Percentiles rank a stretch among this genome's conserved stretches.
These are phyloP conservation scores for Parnassius orleans DNA, from an alignment of 2,888 invertebrate genomes.

Conservation along the genomic window DNA sequence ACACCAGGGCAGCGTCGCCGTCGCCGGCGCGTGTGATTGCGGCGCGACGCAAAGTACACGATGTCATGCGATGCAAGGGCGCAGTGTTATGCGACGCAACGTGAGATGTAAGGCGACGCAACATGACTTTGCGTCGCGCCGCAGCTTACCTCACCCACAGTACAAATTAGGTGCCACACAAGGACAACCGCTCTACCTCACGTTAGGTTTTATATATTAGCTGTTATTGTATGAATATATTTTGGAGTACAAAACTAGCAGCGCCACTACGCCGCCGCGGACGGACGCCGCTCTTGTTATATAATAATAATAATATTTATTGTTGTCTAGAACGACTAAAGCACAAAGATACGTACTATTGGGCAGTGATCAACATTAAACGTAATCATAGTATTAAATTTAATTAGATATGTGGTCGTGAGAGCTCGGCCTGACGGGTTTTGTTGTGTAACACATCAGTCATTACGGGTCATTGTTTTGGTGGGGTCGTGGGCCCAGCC, in stretches of 20 bases:
- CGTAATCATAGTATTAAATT: conserved; percentile 78
- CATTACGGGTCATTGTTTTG: conserved; percentile 75
- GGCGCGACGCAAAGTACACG: conserved; percentile 25
- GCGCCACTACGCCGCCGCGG: conserved; percentile 51
- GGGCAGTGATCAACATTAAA: conserved; percentile 81
- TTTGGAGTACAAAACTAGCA: conserved; percentile 71
- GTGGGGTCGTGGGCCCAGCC: conserved; percentile 58
- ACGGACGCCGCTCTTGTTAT: conserved; percentile 65
- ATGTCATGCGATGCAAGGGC: not conserved
- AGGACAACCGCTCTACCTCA: conserved; percentile 73
- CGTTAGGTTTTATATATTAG: conserved; percentile 75
- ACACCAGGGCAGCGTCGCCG: conserved; percentile 33
- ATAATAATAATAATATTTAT: conserved; percentile 63
- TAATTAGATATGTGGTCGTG: conserved; percentile 70
- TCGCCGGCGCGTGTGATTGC: conserved; percentile 25
- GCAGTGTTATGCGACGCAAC: conserved; percentile 1
- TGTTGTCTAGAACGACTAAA: conserved; percentile 76
- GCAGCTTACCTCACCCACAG: conserved; percentile 37
- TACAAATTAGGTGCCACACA: conserved; percentile 43
- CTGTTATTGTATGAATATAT: conserved; percentile 78
- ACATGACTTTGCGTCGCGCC: conserved; percentile 21
- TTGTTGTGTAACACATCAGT: conserved; percentile 68
- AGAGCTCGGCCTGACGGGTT: conserved; percentile 63
- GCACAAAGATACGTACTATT: conserved; percentile 81
- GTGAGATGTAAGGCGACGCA: conserved; percentile 26